Evolutionary conservation across 2,113 vertebrate genomes (phyloP), one percentile per base, ranked within the genome.

Genomic region (Elephantulus edwardii): DNA sequence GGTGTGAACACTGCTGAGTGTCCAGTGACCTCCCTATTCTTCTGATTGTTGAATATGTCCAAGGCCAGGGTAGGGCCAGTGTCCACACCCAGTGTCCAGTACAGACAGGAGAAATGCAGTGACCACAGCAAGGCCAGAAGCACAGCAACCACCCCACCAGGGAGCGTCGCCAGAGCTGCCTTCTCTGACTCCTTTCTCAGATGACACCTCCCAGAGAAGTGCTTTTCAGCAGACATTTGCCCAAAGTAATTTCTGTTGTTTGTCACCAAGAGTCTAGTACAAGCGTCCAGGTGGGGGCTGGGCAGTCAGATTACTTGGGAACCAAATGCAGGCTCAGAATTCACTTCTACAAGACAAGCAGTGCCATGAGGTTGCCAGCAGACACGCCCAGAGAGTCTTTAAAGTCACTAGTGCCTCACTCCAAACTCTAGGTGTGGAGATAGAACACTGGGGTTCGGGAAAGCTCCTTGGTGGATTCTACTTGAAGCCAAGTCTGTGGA

Each of bases 301-400:
- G 28, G 33, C 28, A 74, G 10, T 20, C 35, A 60, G 62, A 58
- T 28, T 90, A n/a, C 70, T 38, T 66, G 22, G 78, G 71, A 28
- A 50, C 17, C 42, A 11, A 6, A 52, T 44, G 10, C 48, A 60
- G 44, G 13, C 24, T 26, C n/a, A 52, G 40, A 44, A 16, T 54
- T 71, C 26, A 11, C 38, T 20, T 4, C 28, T 46, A 3, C 5
- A 0, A 4, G 20, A 70, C 33, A 28, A 14, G 48, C n/a, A 0
- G 26, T 44, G 40, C 26, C 44, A 46, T 30, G 24, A n/a, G n/a
- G 64, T 42, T 90, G 35, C 74, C 33, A 38, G 46, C 20, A 35
- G 48, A 74, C 46, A 71, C 58, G 22, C 22, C 40, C n/a, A 56
- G 52, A 83, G 35, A 77, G 3, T n/a, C 74, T 82, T 56, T 77